phyloP scores from a whole-genome alignment of 2,797 vertebrate species.

The Gymnopithys bicolor region DNA sequence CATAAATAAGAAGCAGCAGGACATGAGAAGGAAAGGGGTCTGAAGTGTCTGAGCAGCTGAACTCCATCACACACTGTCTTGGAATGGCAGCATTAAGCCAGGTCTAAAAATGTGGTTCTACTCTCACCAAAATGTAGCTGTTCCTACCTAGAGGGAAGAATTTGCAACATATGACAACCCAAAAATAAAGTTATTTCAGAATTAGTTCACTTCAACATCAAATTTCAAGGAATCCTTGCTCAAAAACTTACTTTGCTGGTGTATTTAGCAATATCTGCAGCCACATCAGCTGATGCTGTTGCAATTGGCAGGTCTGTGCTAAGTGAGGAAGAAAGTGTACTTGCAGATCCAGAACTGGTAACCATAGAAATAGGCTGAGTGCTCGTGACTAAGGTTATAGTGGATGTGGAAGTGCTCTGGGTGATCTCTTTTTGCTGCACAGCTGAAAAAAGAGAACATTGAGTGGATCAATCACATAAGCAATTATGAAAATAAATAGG shows the following conservation, averaged over 20 bases:
- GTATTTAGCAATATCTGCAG: slow-evolving; percentile 97
- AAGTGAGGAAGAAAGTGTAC: slow-evolving; percentile 78
- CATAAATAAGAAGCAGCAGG: not conserved
- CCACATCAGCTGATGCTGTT: slow-evolving; percentile 93
- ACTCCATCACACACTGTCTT: not conserved
- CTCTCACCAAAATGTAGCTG: not conserved
- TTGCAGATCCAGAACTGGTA: slow-evolving; percentile 80
- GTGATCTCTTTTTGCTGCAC: slow-evolving; percentile 93
- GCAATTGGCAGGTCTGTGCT: slow-evolving; percentile 89
- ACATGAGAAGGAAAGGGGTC: not conserved
- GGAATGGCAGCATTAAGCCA: not conserved
- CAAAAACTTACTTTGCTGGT: slow-evolving; percentile 90
- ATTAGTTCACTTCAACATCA: not conserved
- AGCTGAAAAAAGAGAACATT: slow-evolving; percentile 68
- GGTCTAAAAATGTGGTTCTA: not conserved
- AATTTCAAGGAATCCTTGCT: not conserved
- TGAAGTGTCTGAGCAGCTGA: not conserved
- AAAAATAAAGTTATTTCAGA: not conserved
- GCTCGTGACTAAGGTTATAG: slow-evolving; percentile 91
- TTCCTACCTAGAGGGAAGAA: not conserved
- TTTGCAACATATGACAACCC: not conserved
- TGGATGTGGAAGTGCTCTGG: slow-evolving; percentile 87
- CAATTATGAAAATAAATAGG: not conserved
- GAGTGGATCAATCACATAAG: not conserved
- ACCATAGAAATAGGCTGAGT: slow-evolving; percentile 86